Evolutionary conservation across 2,888 invertebrate genomes (phyloP).

Genomic region (Catocala fraxini): DNA sequence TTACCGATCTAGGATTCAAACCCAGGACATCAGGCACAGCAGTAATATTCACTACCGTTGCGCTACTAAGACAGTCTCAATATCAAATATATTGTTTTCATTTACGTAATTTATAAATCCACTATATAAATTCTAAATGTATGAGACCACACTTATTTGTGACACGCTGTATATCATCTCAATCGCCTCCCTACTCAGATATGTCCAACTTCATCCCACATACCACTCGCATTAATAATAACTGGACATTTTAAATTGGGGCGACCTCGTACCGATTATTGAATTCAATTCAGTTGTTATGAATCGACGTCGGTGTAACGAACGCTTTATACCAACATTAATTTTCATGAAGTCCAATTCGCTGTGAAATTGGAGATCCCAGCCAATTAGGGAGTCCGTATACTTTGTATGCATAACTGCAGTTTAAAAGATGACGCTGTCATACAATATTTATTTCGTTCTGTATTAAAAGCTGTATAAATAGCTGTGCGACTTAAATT

Average conservation of each 20-base stretch:
- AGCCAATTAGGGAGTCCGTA: no score
- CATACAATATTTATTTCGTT: no score
- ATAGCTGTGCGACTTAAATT: no score
- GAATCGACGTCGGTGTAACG: conserved; percentile 8
- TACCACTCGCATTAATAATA: conserved; percentile 15
- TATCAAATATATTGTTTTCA: no score
- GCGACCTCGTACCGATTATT: conserved; percentile 16
- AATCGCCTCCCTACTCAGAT: background rate
- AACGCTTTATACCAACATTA: conserved; percentile 9
- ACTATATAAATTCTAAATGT: no score
- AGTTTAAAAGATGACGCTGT: background rate
- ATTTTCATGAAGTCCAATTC: conserved; percentile 1
- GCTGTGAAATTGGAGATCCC: background rate
- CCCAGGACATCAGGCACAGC: no score
- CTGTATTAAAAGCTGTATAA: no score
- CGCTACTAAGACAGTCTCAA: no score
- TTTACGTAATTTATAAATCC: no score
- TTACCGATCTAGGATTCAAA: no score
- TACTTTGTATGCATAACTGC: background rate
- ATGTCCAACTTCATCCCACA: background rate
- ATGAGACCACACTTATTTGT: no score
- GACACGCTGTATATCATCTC: background rate
- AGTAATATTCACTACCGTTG: no score
- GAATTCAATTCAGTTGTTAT: conserved; percentile 18
- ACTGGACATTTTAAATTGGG: conserved; percentile 11